These are phyloP conservation scores for Karalla daura DNA, from an alignment of 2,797 vertebrate species.

Conservation along the genomic window DNA sequence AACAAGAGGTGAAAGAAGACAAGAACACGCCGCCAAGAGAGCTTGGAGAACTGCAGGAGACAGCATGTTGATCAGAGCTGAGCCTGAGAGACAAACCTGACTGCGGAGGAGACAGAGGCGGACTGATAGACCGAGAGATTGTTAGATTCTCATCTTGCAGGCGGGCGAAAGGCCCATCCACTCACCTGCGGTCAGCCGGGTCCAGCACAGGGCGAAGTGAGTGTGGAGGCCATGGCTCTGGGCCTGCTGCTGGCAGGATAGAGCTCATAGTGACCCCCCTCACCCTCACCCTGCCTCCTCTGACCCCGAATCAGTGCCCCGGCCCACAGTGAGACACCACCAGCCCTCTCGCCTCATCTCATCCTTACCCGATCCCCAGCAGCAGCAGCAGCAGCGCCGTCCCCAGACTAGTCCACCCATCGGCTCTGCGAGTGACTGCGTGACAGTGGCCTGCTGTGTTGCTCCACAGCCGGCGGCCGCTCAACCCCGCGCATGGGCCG, in stretches of 20 bases:
- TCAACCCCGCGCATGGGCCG: constrained; percentile 76
- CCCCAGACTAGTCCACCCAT: not conserved
- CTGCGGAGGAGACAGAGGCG: constrained; percentile 19
- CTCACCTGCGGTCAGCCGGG: constrained; percentile 20
- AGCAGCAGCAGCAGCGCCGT: constrained; percentile 1
- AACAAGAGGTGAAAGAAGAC: not conserved
- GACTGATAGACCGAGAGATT: constrained; percentile 2
- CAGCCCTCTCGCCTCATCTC: constrained; percentile 8
- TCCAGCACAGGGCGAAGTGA: constrained; percentile 18
- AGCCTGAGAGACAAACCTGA: constrained; percentile 33
- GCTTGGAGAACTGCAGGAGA: constrained; percentile 13
- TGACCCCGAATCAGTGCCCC: constrained; percentile 12
- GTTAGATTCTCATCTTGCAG: constrained; percentile 1
- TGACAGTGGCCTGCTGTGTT: constrained; percentile 5
- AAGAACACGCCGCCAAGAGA: constrained; percentile 8
- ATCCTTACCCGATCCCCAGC: not conserved
- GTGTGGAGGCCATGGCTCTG: constrained; percentile 76
- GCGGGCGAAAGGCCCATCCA: constrained; percentile 3
- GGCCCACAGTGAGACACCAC: constrained; percentile 3
- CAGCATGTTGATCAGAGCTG: constrained; percentile 37
- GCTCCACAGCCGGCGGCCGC: constrained; percentile 21
- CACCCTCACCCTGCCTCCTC: constrained; percentile 30
- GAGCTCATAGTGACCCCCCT: constrained; percentile 53
- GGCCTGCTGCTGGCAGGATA: constrained; percentile 87
- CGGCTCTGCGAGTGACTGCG: not conserved